Evolutionary conservation across 2,113 vertebrate genomes (phyloP).

Genomic region (Pterocles gutturalis): DNA sequence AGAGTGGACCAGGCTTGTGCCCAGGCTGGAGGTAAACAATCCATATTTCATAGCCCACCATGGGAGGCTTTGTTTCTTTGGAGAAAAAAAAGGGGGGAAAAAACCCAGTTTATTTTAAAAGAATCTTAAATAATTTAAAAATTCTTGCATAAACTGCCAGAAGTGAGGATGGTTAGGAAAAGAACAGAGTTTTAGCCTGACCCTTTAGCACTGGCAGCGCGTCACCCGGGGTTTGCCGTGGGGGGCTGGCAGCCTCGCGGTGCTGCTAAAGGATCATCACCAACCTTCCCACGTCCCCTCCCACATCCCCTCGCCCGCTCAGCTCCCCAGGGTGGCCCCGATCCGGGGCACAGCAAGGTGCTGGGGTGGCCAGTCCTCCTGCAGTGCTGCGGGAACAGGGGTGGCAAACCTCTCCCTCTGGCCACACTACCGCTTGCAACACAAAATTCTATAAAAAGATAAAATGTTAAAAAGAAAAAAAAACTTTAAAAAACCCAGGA

Average conservation of each 20-base stretch:
- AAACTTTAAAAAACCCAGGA: background rate
- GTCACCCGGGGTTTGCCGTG: fast-evolving
- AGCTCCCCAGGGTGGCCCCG: background rate
- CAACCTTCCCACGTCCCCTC: background rate
- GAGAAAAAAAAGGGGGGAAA: background rate
- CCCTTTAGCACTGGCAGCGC: background rate
- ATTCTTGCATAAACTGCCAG: background rate
- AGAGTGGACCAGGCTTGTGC: background rate
- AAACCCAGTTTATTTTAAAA: background rate
- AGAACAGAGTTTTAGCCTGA: background rate
- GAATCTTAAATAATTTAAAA: background rate
- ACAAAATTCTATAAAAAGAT: fast-evolving
- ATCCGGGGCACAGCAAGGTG: fast-evolving
- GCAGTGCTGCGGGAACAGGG: fast-evolving
- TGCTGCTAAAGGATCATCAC: background rate
- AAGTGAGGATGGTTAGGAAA: background rate
- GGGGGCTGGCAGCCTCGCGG: background rate
- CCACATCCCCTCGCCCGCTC: too few species aligned
- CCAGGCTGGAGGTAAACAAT: conserved; percentile 66
- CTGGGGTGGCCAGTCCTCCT: background rate
- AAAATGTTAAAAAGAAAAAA: fast-evolving
- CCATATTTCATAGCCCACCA: conserved; percentile 37
- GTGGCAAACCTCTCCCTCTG: fast-evolving
- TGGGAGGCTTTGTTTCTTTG: background rate
- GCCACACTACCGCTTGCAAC: background rate